phyloP scores from a whole-genome alignment of 2,113 vertebrate genomes.

The Gadus chalcogrammus region DNA sequence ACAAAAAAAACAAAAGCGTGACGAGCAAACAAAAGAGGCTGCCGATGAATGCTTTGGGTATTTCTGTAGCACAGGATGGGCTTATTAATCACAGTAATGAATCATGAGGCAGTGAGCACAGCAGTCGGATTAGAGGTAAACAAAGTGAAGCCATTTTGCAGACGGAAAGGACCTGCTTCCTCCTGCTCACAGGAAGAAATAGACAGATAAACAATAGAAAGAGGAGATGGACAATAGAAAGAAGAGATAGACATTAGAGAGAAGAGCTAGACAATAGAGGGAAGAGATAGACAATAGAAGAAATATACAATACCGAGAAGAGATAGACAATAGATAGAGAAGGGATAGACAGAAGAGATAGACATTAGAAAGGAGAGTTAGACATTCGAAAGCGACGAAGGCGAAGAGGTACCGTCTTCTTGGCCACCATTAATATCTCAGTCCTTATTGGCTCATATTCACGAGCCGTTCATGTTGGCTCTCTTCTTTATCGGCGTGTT shows the following conservation, averaged over 20 bases:
- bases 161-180: conserved; percentile 26
- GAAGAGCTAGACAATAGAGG: no score
- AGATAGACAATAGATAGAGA: no score
- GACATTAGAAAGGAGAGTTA: not conserved
- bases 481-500: conserved; percentile 30
- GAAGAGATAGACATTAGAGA: no score
- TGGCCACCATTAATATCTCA: no score
- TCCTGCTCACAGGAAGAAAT: not conserved
- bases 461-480: conserved; percentile 26
- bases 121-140: conserved; percentile 55
- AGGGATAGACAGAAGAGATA: not conserved
- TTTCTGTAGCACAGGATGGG: conserved; percentile 61
- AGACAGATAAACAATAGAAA: no score
- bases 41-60: conserved; percentile 42
- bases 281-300: no score
- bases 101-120: conserved; percentile 52
- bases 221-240: no score
- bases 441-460: conserved; percentile 8
- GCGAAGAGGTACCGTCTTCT: not conserved
- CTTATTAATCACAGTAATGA: conserved; percentile 73
- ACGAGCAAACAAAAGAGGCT: conserved; percentile 49
- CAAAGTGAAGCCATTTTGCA: conserved; percentile 47
- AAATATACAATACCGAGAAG: no score
- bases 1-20: conserved; percentile 18
- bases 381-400: not conserved